These are phyloP conservation scores for Diorhabda sublineata DNA, from an alignment of 1,140 invertebrate genomes.

Conservation along the genomic window DNA sequence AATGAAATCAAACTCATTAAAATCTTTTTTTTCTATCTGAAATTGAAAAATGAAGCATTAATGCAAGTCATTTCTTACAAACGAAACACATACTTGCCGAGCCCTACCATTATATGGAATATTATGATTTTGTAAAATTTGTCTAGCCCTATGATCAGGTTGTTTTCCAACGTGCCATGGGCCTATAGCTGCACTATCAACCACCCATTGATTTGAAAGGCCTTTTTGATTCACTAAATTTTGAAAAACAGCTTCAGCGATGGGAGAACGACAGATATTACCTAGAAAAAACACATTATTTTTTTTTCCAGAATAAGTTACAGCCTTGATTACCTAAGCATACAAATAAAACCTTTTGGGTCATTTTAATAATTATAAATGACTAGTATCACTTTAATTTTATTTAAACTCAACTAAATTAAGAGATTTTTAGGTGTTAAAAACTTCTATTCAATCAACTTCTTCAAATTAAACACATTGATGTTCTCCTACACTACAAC, in stretches of 20 bases:
- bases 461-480: no score
- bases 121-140: constrained; percentile 66
- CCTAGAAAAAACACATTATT: constrained; percentile 50
- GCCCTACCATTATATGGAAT: constrained; percentile 71
- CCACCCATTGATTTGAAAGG: constrained; percentile 59
- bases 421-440: no score
- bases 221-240: constrained; percentile 54
- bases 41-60: constrained; percentile 22
- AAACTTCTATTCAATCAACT: no score
- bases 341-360: constrained; percentile 16
- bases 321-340: constrained; percentile 4
- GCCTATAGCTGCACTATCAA: constrained; percentile 84
- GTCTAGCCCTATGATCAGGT: constrained; percentile 72
- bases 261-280: constrained; percentile 93
- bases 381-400: no score
- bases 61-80: no score
- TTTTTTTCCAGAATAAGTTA: no score
- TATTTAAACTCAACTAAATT: no score
- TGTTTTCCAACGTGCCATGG: constrained; percentile 78
- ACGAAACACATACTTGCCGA: constrained; percentile 56
- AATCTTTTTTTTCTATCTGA: constrained; percentile 68
- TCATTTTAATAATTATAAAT: background rate
- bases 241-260: constrained; percentile 86
- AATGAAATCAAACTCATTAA: constrained; percentile 75
- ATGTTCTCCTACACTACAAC: no score